phyloP scores from a whole-genome alignment of 2,888 invertebrate species.

The Bugulina stolonifera region DNA sequence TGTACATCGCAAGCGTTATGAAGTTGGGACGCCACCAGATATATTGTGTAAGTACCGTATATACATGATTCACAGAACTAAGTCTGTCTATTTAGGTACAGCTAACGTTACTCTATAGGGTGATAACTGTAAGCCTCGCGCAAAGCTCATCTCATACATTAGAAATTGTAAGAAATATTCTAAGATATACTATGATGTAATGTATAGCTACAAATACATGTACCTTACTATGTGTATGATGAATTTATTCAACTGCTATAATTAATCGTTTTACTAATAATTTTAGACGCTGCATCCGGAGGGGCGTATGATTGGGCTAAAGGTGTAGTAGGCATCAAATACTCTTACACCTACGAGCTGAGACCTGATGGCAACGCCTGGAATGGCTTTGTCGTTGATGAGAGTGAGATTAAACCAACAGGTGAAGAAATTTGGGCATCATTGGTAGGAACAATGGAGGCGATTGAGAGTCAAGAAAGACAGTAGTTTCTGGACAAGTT shows the following conservation, averaged over 20 bases:
- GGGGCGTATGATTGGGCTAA: slow-evolving; percentile 27
- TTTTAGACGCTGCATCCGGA: slow-evolving; percentile 25
- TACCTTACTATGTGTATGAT: no score
- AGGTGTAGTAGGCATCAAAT: slow-evolving; percentile 27
- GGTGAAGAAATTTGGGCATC: slow-evolving; percentile 27
- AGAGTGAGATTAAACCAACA: slow-evolving; percentile 25
- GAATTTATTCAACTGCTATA: no score
- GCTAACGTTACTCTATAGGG: no score
- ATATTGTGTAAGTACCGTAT: slow-evolving; percentile 33
- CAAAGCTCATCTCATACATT: no score
- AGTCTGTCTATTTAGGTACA: no score
- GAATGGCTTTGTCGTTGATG: slow-evolving; percentile 27
- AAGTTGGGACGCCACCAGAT: slow-evolving; percentile 34
- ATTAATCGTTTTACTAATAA: neutral
- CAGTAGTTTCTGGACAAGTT: no score
- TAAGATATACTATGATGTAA: no score
- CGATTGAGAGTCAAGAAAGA: no score
- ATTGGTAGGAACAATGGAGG: no score
- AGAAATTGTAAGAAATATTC: no score
- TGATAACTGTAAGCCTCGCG: no score
- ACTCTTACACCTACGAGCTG: slow-evolving; percentile 27
- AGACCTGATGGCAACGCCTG: slow-evolving; percentile 24
- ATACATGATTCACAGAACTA: neutral
- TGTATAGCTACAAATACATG: no score
- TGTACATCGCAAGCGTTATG: slow-evolving; percentile 31